Conservation (phyloP, 2,888 invertebrate species). For the Scaptodrosophila latifasciaeformis region DNA sequence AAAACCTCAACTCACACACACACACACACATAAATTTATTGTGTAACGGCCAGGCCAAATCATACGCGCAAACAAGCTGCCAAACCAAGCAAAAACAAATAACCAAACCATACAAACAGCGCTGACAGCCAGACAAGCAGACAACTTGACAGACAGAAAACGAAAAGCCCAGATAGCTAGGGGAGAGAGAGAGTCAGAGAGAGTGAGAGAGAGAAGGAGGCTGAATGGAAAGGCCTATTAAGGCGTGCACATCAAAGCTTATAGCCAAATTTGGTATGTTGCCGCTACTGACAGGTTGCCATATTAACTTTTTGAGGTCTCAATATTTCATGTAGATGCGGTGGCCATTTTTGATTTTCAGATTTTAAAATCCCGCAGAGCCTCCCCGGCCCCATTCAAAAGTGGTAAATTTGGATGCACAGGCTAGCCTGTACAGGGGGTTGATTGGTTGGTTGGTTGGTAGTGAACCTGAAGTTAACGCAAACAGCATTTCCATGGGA, state of each 20-base stretch:
- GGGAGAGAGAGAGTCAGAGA: neutral
- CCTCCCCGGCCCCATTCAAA: neutral
- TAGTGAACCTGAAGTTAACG: slow-evolving; percentile 23
- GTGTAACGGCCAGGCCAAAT: too few relatives aligned
- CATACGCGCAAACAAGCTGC: neutral
- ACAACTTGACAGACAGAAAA: neutral
- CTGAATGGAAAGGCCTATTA: neutral
- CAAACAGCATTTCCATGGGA: slow-evolving; percentile 57
- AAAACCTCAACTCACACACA: too few relatives aligned
- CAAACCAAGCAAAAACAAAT: neutral
- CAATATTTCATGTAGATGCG: slow-evolving; percentile 5
- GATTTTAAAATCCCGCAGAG: neutral
- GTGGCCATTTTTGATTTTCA: slow-evolving; percentile 14
- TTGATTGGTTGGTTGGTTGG: slow-evolving; percentile 5
- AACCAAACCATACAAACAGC: neutral
- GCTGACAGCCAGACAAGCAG: too few relatives aligned
- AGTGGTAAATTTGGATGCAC: neutral
- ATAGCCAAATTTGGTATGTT: too few relatives aligned
- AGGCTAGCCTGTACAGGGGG: neutral
- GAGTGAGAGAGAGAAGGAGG: neutral
- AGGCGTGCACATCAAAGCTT: neutral
- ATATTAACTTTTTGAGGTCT: slow-evolving; percentile 19
- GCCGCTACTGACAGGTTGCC: neutral
- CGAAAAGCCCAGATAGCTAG: slow-evolving; percentile 35
- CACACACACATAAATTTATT: slow-evolving; percentile 24